A percentile compares a stretch with the other conserved stretches of the same genome.
Evolutionary conservation across 2,797 vertebrate species (phyloP).

Genomic region (Alfaro cultratus): DNA sequence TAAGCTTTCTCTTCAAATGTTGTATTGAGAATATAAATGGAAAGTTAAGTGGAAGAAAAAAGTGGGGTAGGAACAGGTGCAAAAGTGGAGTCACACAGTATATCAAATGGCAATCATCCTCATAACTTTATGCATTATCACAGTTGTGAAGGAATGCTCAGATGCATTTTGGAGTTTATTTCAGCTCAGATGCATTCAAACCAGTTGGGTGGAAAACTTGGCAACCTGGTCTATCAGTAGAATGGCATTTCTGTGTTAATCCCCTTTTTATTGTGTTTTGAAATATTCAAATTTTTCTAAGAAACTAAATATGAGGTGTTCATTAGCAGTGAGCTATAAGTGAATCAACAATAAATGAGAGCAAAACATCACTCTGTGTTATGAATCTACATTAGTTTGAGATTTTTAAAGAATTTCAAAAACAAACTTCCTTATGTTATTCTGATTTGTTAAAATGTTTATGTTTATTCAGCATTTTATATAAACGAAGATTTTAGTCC

Average conservation of each 20-base stretch:
- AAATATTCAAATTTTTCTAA: neutral
- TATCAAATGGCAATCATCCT: neutral
- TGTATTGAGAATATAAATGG: neutral
- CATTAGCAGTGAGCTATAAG: neutral
- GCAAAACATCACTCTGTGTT: neutral
- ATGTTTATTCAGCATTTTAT: neutral
- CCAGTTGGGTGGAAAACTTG: neutral
- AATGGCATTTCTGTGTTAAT: neutral
- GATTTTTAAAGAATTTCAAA: neutral
- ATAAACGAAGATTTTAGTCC: neutral
- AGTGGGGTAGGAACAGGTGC: neutral
- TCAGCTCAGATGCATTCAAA: neutral
- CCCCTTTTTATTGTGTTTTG: neutral
- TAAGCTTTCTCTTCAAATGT: neutral
- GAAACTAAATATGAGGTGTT: neutral
- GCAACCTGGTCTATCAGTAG: neutral
- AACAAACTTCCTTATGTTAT: neutral
- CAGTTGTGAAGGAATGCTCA: neutral
- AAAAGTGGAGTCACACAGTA: neutral
- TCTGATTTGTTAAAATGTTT: neutral
- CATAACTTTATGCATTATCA: neutral
- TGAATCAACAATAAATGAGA: neutral
- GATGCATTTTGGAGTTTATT: neutral
- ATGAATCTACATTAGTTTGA: neutral
- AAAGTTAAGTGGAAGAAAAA: conserved; percentile 1